Evolutionary conservation across 1,140 invertebrate species (phyloP).

Genomic region (Apis dorsata): DNA sequence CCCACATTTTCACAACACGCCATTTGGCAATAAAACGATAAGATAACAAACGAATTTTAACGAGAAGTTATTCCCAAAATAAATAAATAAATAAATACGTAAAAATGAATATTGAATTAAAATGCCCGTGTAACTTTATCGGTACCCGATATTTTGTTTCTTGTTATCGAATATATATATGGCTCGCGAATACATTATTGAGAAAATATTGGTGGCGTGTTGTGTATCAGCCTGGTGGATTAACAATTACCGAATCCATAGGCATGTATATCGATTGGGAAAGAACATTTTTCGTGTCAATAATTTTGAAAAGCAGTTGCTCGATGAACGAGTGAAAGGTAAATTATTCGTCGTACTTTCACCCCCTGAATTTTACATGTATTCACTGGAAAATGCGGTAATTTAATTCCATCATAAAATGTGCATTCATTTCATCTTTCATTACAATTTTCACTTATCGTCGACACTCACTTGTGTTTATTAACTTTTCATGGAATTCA

Average conservation of each 20-base stretch:
- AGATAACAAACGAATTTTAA: background rate
- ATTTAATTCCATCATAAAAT: background rate
- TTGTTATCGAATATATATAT: constrained; percentile 15
- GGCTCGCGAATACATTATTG: constrained; percentile 4
- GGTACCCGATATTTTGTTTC: background rate
- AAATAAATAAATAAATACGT: background rate
- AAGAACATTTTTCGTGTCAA: constrained; percentile 15
- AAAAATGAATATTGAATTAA: background rate
- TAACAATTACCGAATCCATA: constrained; percentile 11
- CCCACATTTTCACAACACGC: background rate
- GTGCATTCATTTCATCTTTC: background rate
- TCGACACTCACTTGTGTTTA: background rate
- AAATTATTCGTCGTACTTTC: constrained; percentile 6
- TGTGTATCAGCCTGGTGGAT: background rate
- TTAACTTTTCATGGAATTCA: background rate
- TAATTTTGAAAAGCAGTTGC: constrained; percentile 18
- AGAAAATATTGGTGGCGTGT: background rate
- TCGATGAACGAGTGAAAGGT: background rate
- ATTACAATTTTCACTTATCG: background rate
- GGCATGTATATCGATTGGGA: background rate
- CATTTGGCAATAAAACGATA: background rate
- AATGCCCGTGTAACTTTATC: background rate
- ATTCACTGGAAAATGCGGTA: background rate
- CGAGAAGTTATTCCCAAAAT: too few relatives aligned
- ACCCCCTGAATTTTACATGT: background rate